Base-by-base conservation (phyloP, 2,888 invertebrate genomes). In the Chymomyza procnemis region DNA sequence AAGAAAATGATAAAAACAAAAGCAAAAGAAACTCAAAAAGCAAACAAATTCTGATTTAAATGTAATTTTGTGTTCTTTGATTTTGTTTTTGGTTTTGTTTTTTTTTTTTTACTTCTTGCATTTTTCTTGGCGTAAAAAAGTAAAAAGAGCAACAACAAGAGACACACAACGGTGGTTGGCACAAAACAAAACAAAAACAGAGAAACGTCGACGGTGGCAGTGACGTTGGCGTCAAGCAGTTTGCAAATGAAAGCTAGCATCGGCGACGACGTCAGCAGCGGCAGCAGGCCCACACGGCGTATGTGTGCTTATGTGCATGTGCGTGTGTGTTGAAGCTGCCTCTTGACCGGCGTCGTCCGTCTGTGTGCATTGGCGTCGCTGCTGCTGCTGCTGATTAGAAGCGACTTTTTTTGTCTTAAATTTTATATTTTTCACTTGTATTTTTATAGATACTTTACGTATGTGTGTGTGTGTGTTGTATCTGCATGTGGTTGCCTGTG, bases 41-140 rank as follows among this genome's bases (percentile, higher is more conserved):
- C 46, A 58, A 71, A 69, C 77, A 76, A 73, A 78, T 71, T 79
- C 74, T 80, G 82, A 87, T 87, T 87, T 83, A 74, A 87, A 79
- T 83, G 85, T 74, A 87, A 82, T 87, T 82, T 82, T 77, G 12
- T 12, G 34, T 41, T 41, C 12, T 34, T 34, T 4, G 4, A 8
- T 34, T 34, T 34, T 34, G 22, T 26, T n/a, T n/a, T n/a, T 26
- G 26, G 6, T 26, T 26, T 48, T 4, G 75, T 75, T 66, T 57
- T 61, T 69, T 67, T 61, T 62, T 21, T 57, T 70, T n/a, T n/a
- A n/a, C n/a, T n/a, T n/a, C n/a, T n/a, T 61, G 63, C 66, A 61
- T 64, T 30, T 41, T 41, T 12, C 34, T 78, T 75, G 65, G 66
- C 67, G 57, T 66, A 66, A 70, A 66, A 64, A 63, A 48, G 48